These are phyloP conservation scores for Atopsyche davidsoni DNA, from an alignment of 1,140 invertebrate species.

Conservation along the genomic window DNA sequence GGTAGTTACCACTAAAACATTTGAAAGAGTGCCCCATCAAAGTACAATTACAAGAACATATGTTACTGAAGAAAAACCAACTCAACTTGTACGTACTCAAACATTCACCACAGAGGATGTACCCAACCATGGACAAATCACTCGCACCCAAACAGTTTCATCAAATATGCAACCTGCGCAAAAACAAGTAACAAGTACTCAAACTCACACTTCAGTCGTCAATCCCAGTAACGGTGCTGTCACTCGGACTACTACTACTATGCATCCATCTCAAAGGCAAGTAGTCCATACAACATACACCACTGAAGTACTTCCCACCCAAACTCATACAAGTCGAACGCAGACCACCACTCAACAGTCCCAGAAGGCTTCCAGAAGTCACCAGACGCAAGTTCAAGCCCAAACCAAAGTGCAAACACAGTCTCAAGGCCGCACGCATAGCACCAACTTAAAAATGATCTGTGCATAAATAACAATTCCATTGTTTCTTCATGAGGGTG, in stretches of 20 bases:
- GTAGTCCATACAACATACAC: slow-evolving; percentile 11
- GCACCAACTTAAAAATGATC: slow-evolving; percentile 10
- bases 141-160: slow-evolving; percentile 6
- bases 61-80: slow-evolving; percentile 7
- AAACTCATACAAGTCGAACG: no score
- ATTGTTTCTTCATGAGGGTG: no score
- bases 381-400: background rate
- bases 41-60: slow-evolving; percentile 9
- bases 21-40: background rate
- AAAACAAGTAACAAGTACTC: slow-evolving; percentile 12
- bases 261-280: background rate
- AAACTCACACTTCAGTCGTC: slow-evolving; percentile 20
- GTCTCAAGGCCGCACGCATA: slow-evolving; percentile 8
- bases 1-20: background rate
- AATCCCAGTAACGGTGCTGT: slow-evolving; percentile 15
- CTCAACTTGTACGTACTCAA: slow-evolving; percentile 1
- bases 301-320: slow-evolving; percentile 8
- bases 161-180: slow-evolving; percentile 6
- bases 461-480: slow-evolving; percentile 18
- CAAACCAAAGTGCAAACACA: slow-evolving; percentile 13
- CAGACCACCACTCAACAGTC: slow-evolving; percentile 5
- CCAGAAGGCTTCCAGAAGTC: background rate
- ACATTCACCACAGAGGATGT: slow-evolving; percentile 3
- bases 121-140: background rate
- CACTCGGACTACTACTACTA: slow-evolving; percentile 2